phyloP scores from a whole-genome alignment of 2,113 vertebrate genomes.

The Upupa epops region DNA sequence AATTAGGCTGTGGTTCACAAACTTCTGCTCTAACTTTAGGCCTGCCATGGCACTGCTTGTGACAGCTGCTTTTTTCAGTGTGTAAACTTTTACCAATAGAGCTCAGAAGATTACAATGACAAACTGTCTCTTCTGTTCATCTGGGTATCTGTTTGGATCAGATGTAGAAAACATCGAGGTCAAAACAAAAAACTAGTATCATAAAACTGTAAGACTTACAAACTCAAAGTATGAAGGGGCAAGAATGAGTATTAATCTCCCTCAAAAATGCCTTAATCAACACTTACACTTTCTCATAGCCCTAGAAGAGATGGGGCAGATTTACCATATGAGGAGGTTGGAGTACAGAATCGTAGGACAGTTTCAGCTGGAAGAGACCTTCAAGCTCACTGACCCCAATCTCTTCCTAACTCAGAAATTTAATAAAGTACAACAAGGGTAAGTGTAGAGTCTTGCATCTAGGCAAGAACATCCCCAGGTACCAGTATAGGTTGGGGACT shows the following conservation, averaged over 20 bases:
- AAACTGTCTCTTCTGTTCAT: not conserved
- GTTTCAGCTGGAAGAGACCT: too few relatives aligned
- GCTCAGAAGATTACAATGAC: not conserved
- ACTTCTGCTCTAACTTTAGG: not conserved
- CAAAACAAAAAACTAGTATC: not conserved
- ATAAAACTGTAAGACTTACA: not conserved
- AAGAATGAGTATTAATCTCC: not conserved
- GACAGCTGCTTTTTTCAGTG: not conserved
- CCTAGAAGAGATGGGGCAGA: not conserved
- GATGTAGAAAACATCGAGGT: not conserved
- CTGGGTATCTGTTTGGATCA: not conserved
- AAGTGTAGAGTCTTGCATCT: too few relatives aligned
- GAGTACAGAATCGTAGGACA: too few relatives aligned
- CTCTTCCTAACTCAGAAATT: too few relatives aligned
- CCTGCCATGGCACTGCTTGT: not conserved
- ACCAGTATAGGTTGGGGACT: too few relatives aligned
- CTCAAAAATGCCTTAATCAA: not conserved
- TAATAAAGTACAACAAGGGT: too few relatives aligned
- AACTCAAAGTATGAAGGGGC: not conserved
- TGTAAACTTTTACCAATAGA: not conserved
- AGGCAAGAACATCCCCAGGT: too few relatives aligned
- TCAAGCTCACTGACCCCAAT: too few relatives aligned
- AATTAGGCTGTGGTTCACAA: not conserved
- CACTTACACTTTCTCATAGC: not conserved
- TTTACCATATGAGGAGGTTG: too few relatives aligned